A percentile compares a stretch with the other conserved stretches of the same genome.
Conservation (phyloP, 2,113 vertebrate genomes). For the Phoxinus phoxinus region DNA sequence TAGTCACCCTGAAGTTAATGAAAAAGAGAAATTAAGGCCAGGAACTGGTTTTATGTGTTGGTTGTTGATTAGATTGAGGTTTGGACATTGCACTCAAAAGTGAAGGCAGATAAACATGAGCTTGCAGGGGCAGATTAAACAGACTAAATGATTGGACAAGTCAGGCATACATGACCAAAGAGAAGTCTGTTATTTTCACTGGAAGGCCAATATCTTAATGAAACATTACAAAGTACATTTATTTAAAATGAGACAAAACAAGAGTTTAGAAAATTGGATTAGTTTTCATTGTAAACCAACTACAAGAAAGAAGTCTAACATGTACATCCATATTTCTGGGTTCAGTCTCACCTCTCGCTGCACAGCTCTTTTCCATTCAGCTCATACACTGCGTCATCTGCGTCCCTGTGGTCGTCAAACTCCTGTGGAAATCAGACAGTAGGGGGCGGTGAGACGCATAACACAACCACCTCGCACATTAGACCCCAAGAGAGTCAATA, state of each 20-base stretch:
- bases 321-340: neutral
- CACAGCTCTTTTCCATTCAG: slow-evolving; percentile 91
- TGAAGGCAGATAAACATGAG: neutral
- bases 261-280: neutral
- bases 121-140: neutral
- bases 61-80: neutral
- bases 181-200: too few species aligned
- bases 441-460: neutral
- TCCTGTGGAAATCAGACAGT: slow-evolving; percentile 72
- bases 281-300: neutral
- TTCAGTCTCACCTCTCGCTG: slow-evolving; percentile 82
- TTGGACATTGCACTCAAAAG: neutral
- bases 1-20: slow-evolving; percentile 79
- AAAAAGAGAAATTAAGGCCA: neutral
- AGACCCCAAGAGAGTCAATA: neutral
- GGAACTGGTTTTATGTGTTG: neutral
- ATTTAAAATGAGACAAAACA: neutral
- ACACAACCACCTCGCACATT: neutral
- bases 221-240: too few species aligned
- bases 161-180: too few species aligned
- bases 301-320: neutral
- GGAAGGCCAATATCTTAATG: too few species aligned
- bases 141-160: too few species aligned
- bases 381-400: slow-evolving; percentile 92
- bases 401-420: slow-evolving; percentile 92